Conservation (phyloP, 35 echinoderm and acorn worm genomes). For the Apostichopus japonicus region DNA sequence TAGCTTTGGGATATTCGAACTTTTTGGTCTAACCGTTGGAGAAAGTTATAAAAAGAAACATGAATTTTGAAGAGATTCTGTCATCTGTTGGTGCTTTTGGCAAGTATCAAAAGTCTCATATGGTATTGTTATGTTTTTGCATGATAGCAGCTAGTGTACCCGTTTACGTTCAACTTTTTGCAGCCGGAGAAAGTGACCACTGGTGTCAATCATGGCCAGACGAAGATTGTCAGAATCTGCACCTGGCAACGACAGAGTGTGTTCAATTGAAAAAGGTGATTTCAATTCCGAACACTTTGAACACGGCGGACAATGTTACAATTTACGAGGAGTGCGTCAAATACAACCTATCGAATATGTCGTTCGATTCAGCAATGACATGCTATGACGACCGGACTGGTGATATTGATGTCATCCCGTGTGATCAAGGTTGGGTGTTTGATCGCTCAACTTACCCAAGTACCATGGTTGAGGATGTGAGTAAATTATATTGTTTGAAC, state of each 20-base stretch:
- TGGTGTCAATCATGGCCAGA: not conserved
- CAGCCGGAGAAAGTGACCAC: not conserved
- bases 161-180: not conserved
- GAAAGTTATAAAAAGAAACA: not conserved
- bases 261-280: not conserved
- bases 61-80: not conserved
- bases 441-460: not conserved
- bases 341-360: not conserved
- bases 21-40: too few species aligned
- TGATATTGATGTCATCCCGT: not conserved
- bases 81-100: not conserved
- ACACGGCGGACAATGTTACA: not conserved
- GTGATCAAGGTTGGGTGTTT: conserved; percentile 6
- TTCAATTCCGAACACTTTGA: not conserved
- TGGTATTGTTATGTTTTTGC: not conserved
- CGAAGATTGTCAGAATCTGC: not conserved
- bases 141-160: not conserved
- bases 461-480: conserved; percentile 4
- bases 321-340: not conserved
- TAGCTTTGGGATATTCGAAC: too few species aligned
- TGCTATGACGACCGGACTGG: not conserved
- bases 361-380: not conserved
- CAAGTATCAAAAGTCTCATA: not conserved
- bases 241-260: not conserved
- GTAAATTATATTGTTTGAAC: not conserved